Conservation (phyloP, 37 sponge, comb jelly and placozoan species). For the Tethya wilhelma region DNA sequence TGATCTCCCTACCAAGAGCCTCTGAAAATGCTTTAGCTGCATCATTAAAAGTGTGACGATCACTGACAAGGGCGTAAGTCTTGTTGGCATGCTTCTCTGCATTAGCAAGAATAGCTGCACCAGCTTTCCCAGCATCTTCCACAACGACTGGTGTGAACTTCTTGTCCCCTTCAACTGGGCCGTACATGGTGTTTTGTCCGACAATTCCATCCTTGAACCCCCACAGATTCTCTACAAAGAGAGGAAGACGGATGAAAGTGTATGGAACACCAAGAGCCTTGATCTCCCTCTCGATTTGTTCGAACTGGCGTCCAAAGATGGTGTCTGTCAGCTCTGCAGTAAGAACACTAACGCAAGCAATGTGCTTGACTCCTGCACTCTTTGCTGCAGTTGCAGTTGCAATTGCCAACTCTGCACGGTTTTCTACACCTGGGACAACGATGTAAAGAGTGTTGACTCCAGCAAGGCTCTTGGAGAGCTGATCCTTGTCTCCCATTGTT, state of each 20-base stretch:
- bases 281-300: slow-evolving; percentile 34
- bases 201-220: slow-evolving; percentile 36
- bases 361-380: slow-evolving; percentile 61
- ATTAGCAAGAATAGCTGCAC: slow-evolving; percentile 49
- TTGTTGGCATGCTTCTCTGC: slow-evolving; percentile 29
- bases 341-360: slow-evolving; percentile 36
- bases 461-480: slow-evolving; percentile 19
- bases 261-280: slow-evolving; percentile 52
- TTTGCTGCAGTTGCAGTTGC: slow-evolving; percentile 54
- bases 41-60: slow-evolving; percentile 49
- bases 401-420: slow-evolving; percentile 48
- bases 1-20: slow-evolving; percentile 45
- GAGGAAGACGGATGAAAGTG: slow-evolving; percentile 61
- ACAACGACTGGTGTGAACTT: slow-evolving; percentile 18
- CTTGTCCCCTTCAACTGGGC: slow-evolving; percentile 50
- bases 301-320: slow-evolving; percentile 35
- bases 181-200: slow-evolving; percentile 8
- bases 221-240: slow-evolving; percentile 50
- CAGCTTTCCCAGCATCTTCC: slow-evolving; percentile 53
- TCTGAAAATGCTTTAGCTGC: slow-evolving; percentile 31
- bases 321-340: slow-evolving; percentile 44
- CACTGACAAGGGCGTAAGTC: slow-evolving; percentile 50
- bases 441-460: slow-evolving; percentile 76
- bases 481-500: slow-evolving; percentile 38
- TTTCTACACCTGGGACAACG: slow-evolving; percentile 46